Conservation (phyloP, 2,113 vertebrate genomes). For the Pygoscelis adeliae region DNA sequence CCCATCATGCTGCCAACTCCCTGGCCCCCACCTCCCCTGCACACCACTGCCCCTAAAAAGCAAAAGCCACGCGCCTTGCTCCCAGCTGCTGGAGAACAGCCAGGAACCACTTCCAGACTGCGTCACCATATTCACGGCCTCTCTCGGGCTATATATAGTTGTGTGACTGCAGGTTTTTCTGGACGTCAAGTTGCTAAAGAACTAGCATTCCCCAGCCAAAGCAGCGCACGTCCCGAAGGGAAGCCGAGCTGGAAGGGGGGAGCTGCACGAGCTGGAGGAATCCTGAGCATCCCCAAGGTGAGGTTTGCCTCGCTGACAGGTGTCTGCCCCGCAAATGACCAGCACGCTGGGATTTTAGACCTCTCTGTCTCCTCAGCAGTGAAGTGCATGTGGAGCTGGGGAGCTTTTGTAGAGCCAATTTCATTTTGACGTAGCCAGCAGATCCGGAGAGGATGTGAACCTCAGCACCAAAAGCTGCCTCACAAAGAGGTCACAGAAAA, state of each 20-base stretch:
- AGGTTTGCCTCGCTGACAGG: not conserved
- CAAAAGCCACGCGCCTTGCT: not conserved
- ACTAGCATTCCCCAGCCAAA: not conserved
- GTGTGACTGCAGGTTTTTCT: conserved; percentile 54
- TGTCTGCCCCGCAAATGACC: not conserved
- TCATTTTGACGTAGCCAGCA: not conserved
- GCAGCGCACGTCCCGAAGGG: not conserved
- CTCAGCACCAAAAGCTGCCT: not conserved
- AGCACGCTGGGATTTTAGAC: not conserved
- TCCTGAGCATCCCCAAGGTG: not conserved
- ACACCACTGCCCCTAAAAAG: not conserved
- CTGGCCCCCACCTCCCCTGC: not conserved
- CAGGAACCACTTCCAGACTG: conserved; percentile 41
- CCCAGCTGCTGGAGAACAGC: conserved; percentile 27
- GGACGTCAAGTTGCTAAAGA: conserved; percentile 1
- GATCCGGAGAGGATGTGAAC: not conserved
- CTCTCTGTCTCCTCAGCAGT: not conserved
- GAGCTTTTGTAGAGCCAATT: not conserved
- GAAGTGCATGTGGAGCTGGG: not conserved
- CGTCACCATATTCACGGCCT: conserved; percentile 7
- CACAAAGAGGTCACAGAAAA: not conserved
- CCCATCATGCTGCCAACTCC: not conserved
- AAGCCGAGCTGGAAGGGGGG: not conserved
- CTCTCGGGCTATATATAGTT: conserved; percentile 50
- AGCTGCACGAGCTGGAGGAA: not conserved